Evolutionary conservation across 2,113 vertebrate genomes (phyloP).

Genomic region (Bungarus multicinctus): DNA sequence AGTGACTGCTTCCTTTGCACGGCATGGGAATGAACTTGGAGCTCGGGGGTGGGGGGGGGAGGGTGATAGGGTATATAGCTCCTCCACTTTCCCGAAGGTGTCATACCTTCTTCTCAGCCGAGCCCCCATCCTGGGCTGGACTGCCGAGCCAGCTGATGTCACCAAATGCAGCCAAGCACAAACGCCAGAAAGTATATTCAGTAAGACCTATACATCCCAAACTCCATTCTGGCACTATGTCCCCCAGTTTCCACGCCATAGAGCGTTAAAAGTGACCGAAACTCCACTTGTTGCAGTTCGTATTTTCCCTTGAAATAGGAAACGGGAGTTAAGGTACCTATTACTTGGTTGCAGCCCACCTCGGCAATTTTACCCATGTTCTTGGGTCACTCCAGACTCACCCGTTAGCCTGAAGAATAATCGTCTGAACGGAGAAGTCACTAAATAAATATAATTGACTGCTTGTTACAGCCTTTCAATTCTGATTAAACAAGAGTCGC

Average conservation of each 20-base stretch:
- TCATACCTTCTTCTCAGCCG: background rate
- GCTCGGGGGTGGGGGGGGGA: accelerated
- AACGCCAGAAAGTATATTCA: background rate
- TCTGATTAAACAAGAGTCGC: background rate
- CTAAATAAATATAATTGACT: background rate
- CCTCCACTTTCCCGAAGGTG: background rate
- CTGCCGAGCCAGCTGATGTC: background rate
- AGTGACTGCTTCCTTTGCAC: background rate
- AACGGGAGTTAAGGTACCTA: background rate
- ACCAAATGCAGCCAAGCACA: background rate
- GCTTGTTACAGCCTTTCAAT: too few species aligned
- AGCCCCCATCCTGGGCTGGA: background rate
- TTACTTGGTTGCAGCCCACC: background rate
- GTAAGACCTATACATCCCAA: background rate
- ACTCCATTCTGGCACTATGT: background rate
- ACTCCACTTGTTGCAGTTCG: background rate
- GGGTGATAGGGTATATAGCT: background rate
- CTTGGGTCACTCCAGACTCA: background rate
- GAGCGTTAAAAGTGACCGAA: background rate
- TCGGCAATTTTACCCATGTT: background rate
- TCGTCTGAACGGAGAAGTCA: constrained; percentile 32
- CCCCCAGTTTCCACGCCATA: background rate
- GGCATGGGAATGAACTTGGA: background rate
- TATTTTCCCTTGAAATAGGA: background rate
- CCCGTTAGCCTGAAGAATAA: background rate